Conservation (phyloP, 2,113 vertebrate genomes). For the Rhabdomys dilectus region DNA sequence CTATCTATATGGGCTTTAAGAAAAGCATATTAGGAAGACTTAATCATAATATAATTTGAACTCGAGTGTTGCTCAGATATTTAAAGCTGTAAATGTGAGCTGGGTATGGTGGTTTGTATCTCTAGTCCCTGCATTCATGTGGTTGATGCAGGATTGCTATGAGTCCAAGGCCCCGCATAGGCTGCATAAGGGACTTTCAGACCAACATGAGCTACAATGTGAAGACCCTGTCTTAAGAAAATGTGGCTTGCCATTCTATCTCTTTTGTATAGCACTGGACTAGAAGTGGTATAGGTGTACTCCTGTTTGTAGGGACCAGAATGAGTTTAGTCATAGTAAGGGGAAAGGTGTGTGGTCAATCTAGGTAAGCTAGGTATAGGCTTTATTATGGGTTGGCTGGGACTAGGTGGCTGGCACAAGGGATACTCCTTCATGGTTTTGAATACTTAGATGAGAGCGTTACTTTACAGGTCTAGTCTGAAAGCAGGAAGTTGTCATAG, state of each 20-base stretch:
- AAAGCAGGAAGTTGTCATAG: constrained; percentile 6
- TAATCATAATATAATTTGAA: constrained; percentile 33
- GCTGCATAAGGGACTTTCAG: not conserved
- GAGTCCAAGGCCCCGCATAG: not conserved
- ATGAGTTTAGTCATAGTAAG: constrained; percentile 26
- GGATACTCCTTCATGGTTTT: not conserved
- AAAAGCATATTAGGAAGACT: constrained; percentile 10
- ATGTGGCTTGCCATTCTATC: not conserved
- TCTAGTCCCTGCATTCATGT: not conserved
- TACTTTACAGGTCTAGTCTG: not conserved
- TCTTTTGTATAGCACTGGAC: not conserved
- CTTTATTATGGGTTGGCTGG: constrained; percentile 16
- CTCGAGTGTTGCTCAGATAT: not conserved
- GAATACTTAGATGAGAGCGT: not conserved
- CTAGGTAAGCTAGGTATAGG: not conserved
- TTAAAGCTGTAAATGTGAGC: not conserved
- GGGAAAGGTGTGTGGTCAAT: not conserved
- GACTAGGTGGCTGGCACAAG: not conserved
- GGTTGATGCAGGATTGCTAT: not conserved
- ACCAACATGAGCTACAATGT: not conserved
- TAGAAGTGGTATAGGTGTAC: constrained; percentile 18
- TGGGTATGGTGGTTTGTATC: not conserved
- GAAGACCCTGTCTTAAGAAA: not conserved
- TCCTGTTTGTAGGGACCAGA: constrained; percentile 2
- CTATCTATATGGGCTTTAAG: not conserved